Evolutionary conservation across 2,113 vertebrate genomes (phyloP).

Genomic region (Typhlomys cinereus): DNA sequence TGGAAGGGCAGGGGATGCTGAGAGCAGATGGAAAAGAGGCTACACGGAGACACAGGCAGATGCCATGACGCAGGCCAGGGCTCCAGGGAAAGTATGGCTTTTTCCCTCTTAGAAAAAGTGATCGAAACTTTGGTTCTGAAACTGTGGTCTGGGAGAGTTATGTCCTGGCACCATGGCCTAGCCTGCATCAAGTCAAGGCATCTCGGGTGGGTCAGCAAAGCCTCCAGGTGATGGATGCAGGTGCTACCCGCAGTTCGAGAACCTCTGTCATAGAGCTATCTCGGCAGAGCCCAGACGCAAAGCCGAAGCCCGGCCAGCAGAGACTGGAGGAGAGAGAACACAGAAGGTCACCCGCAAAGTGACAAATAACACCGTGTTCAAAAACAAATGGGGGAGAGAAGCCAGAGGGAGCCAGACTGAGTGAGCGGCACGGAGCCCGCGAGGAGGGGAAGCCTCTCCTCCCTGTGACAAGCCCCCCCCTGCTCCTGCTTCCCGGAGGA

Average conservation of each 20-base stretch:
- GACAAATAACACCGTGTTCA: slow-evolving; percentile 15
- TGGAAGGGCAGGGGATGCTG: too few species aligned
- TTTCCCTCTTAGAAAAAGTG: background rate
- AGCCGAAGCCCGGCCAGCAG: background rate
- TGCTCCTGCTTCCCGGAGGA: slow-evolving; percentile 58
- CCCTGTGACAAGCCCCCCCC: background rate
- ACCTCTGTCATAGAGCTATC: background rate
- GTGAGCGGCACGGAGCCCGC: background rate
- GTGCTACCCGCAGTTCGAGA: background rate
- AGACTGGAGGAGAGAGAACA: slow-evolving; percentile 6
- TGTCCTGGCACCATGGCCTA: background rate
- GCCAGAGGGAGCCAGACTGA: background rate
- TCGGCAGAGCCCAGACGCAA: background rate
- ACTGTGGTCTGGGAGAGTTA: background rate
- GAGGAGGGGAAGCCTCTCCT: slow-evolving; percentile 41
- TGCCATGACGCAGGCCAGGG: background rate
- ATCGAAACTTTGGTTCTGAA: background rate
- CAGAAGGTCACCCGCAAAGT: slow-evolving; percentile 43
- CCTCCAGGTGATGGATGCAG: background rate
- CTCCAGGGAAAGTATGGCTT: background rate
- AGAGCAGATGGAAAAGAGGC: background rate
- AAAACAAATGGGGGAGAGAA: slow-evolving; percentile 33
- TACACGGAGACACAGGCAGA: background rate
- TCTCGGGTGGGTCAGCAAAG: background rate
- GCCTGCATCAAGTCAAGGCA: background rate